Evolutionary conservation across 2,888 invertebrate genomes (phyloP), one percentile per base, ranked within the genome.

Genomic region (Ecliptopera silaceata): DNA sequence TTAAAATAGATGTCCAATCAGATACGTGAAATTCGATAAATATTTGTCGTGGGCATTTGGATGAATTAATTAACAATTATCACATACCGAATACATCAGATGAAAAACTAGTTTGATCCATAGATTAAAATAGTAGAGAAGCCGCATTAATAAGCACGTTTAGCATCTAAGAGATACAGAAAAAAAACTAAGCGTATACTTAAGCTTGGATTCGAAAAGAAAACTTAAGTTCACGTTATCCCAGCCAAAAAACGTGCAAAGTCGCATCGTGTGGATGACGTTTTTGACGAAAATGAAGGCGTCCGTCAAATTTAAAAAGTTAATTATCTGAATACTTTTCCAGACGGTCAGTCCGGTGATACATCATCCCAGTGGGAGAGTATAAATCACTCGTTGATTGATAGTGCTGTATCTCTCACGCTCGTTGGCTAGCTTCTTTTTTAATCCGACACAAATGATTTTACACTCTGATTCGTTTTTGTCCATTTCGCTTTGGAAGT

Each of bases 371-470:
- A 64, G 73, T 68, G 74, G 74, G 79, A 77, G 86, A 81, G 80
- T 87, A 91, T 90, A 89, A 90, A 91, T 91, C 90, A 90, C 81
- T 70, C 68, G 69, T 80, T 91, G 90, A 91, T 91, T 90, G 90
- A 91, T 90, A 84, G 88, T 86, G 75, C 77, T 73, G 74, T 82
- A 86, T 83, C 87, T 88, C 88, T 89, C 88, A 86, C 88, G 88
- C 81, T 83, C 77, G 82, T 79, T 74, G 69, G 77, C 85, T 85
- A 86, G 87, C 87, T 89, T 82, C 86, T 89, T 89, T 89, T 89
- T 89, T 87, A 84, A 88, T 88, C 85, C 86, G 72, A 81, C 86
- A 88, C 89, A 88, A 87, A 88, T 88, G 86, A 88, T 86, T 88
- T 88, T 88, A 88, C 87, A 86, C 86, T 88, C 84, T 83, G 79